phyloP scores from a whole-genome alignment of 1,140 invertebrate genomes.

The Bombus pascuorum region DNA sequence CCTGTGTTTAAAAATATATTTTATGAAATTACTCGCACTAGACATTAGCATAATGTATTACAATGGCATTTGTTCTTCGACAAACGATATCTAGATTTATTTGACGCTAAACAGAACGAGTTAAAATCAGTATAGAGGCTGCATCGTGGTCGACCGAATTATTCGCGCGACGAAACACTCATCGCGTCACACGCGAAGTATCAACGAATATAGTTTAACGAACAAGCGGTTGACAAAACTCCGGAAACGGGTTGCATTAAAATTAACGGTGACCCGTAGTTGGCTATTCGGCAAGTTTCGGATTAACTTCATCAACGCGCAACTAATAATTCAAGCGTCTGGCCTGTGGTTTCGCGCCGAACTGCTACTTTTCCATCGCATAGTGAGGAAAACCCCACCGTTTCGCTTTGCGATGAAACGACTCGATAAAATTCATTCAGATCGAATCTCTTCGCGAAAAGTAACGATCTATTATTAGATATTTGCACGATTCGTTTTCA shows the following conservation, averaged over 20 bases:
- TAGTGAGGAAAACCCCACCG: neutral
- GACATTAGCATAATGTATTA: too few relatives aligned
- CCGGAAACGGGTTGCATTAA: constrained; percentile 9
- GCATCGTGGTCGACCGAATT: neutral
- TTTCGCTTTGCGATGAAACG: neutral
- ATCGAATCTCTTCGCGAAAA: neutral
- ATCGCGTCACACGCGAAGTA: neutral
- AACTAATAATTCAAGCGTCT: constrained; percentile 26
- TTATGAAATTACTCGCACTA: neutral
- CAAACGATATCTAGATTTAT: too few relatives aligned
- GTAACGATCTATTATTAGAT: constrained; percentile 3
- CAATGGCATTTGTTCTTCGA: neutral
- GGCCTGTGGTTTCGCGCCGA: neutral
- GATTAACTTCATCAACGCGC: constrained; percentile 25
- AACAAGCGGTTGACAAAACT: constrained; percentile 26
- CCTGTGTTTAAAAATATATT: neutral
- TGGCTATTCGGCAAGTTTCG: neutral
- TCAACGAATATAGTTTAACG: constrained; percentile 19
- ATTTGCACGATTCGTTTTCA: constrained; percentile 26
- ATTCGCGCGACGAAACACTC: neutral
- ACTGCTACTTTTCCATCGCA: neutral
- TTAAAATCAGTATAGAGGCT: neutral
- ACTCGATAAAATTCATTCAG: neutral
- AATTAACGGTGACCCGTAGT: constrained; percentile 28
- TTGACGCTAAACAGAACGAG: neutral